These are phyloP conservation scores for Vulpes vulpes DNA, from an alignment of 2,113 vertebrate genomes.

Conservation along the genomic window DNA sequence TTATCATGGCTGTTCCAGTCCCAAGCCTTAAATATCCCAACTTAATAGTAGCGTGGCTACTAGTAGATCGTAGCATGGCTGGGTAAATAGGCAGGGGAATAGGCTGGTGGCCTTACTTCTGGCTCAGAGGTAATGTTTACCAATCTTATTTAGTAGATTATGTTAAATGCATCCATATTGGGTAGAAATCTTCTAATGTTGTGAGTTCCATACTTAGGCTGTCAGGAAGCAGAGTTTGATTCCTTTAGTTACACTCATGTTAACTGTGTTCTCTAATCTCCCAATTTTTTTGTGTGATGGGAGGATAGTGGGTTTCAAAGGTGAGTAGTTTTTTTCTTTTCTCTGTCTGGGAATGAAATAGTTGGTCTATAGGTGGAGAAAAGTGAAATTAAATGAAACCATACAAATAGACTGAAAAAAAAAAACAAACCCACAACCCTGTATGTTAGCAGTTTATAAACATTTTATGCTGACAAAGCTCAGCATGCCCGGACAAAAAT, in stretches of 20 bases:
- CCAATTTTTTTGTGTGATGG: not conserved
- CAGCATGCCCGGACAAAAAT: slow-evolving; percentile 73
- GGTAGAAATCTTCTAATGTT: not conserved
- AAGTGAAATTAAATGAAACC: slow-evolving; percentile 82
- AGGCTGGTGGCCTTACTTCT: not conserved
- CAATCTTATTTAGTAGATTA: not conserved
- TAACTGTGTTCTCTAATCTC: not conserved
- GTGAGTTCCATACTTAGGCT: not conserved
- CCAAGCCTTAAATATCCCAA: not conserved
- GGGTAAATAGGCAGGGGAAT: not conserved
- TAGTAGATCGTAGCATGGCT: not conserved
- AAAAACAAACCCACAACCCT: not conserved
- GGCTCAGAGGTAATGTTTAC: not conserved
- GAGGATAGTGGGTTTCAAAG: slow-evolving; percentile 70
- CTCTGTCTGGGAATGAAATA: slow-evolving; percentile 64
- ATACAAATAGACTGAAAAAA: slow-evolving; percentile 75
- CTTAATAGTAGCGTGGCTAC: not conserved
- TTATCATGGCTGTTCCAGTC: not conserved
- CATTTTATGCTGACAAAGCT: slow-evolving; percentile 83
- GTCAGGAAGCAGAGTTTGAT: not conserved
- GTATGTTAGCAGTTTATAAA: slow-evolving; percentile 81
- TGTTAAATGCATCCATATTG: not conserved
- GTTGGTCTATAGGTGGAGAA: slow-evolving; percentile 57
- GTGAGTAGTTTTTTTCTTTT: slow-evolving; percentile 51
- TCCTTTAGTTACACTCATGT: not conserved